A percentile compares a stretch with the other conserved stretches of the same genome.
phyloP scores from a whole-genome alignment of 2,797 vertebrate species.

The Enteromius anoplus region DNA sequence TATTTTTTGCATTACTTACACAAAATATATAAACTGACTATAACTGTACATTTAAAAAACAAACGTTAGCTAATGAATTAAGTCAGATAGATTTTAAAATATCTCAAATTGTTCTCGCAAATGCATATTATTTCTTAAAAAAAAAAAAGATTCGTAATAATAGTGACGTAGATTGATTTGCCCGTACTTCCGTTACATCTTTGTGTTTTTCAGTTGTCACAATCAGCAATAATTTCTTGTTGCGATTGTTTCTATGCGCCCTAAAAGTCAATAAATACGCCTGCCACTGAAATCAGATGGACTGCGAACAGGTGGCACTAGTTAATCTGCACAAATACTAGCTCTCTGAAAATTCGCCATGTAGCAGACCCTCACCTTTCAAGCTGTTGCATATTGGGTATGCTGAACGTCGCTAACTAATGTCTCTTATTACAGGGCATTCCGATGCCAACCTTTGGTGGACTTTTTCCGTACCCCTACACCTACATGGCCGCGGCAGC shows the following conservation, averaged over 20 bases:
- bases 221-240: background rate
- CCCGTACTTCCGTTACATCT: background rate
- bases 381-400: background rate
- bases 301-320: conserved; percentile 13
- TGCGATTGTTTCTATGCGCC: background rate
- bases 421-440: conserved; percentile 84
- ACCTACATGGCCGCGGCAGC: conserved; percentile 98
- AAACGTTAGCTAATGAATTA: background rate
- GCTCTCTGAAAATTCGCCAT: background rate
- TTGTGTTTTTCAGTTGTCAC: background rate
- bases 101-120: background rate
- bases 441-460: conserved; percentile 96
- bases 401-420: conserved; percentile 8
- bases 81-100: background rate
- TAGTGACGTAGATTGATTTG: background rate
- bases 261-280: background rate
- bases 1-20: background rate
- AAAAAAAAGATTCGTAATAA: background rate
- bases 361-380: conserved; percentile 7
- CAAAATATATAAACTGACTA: no score
- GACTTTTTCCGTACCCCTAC: conserved; percentile 96
- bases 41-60: background rate
- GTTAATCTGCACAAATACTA: background rate
- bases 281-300: background rate
- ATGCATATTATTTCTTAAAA: background rate